A percentile compares a stretch with the other conserved stretches of the same genome.
Evolutionary conservation across 2,113 vertebrate species (phyloP).

Genomic region (Macrotis lagotis): DNA sequence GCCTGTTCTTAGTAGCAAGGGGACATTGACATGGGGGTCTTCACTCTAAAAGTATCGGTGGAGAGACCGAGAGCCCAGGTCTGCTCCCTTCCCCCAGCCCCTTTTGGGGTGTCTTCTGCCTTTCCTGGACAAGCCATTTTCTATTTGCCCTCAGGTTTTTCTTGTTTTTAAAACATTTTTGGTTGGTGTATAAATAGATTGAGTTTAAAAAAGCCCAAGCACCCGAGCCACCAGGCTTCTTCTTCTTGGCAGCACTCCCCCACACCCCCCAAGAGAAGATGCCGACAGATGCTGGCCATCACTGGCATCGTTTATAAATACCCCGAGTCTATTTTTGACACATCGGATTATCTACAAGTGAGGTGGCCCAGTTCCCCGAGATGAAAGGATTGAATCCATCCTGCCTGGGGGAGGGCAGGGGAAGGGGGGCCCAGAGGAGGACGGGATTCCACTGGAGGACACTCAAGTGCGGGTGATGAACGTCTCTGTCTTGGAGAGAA

Average conservation of each 20-base stretch:
- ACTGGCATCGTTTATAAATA: neutral
- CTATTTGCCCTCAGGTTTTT: too few species aligned
- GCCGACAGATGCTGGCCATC: neutral
- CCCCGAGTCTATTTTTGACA: neutral
- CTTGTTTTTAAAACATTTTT: too few species aligned
- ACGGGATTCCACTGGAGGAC: accelerated
- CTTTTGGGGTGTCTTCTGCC: too few species aligned
- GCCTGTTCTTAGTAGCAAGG: neutral
- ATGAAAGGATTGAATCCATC: neutral
- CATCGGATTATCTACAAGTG: neutral
- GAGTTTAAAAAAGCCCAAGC: neutral
- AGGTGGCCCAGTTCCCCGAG: neutral
- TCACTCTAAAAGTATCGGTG: too few species aligned
- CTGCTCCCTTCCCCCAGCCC: too few species aligned
- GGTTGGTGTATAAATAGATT: neutral
- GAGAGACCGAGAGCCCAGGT: neutral
- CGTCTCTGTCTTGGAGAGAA: accelerated
- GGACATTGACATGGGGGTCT: neutral
- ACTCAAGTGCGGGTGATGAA: neutral
- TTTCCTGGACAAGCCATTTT: too few species aligned
- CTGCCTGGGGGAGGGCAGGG: neutral
- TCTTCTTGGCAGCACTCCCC: neutral
- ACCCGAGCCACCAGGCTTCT: neutral
- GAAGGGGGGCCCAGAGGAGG: accelerated
- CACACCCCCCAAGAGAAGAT: neutral